Percentiles rank a stretch among this genome's conserved stretches.
phyloP scores from a whole-genome alignment of 37 sponge, comb jelly and placozoan genomes.

The Aplysina aerophoba region DNA sequence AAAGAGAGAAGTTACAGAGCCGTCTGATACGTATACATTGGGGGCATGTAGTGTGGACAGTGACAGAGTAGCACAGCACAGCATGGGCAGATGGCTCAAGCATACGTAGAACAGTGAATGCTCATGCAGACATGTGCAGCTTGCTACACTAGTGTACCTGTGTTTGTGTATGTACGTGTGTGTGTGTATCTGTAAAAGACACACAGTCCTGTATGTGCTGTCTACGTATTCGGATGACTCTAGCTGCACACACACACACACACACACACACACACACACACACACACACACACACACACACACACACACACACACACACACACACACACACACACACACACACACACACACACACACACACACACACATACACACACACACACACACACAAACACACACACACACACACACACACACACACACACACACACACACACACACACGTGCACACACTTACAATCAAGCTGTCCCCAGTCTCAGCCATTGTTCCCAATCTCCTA shows the following conservation, averaged over 20 bases:
- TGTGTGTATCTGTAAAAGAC: neutral
- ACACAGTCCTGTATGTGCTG: neutral
- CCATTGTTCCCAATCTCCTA: too few relatives aligned
- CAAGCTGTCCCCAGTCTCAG: too few relatives aligned
- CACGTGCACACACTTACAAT: neutral
- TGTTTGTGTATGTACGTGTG: neutral
- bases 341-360: slow-evolving; percentile 44
- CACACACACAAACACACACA: slow-evolving; percentile 49
- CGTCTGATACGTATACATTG: too few relatives aligned
- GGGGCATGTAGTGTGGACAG: neutral
- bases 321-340: slow-evolving; percentile 22
- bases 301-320: neutral
- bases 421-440: slow-evolving; percentile 45
- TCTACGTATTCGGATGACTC: too few relatives aligned
- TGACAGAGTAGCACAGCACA: neutral
- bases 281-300: neutral
- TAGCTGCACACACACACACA: slow-evolving; percentile 13
- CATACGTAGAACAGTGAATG: neutral
- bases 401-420: slow-evolving; percentile 48
- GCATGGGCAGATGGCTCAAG: neutral
- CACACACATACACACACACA: slow-evolving; percentile 42
- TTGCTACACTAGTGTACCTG: too few relatives aligned
- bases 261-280: neutral
- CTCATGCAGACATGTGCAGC: neutral
- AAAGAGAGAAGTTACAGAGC: neutral